Base-by-base conservation (phyloP, 2,888 invertebrate species). In the Flexamia atlantica region DNA sequence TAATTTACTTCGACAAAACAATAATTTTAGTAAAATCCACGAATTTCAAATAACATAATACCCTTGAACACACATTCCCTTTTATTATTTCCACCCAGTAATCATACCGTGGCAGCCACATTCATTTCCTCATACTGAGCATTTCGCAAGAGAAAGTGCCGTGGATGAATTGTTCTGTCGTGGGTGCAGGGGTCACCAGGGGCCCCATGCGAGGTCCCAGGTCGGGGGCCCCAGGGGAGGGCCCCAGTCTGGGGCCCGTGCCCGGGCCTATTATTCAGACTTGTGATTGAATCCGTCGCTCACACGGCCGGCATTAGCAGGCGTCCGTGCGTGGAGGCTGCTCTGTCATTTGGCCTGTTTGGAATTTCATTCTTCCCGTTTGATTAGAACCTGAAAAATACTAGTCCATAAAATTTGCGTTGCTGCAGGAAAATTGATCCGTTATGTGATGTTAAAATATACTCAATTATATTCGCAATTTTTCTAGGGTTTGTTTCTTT, bases 271-370 rank as follows among this genome's bases (percentile, higher is more conserved):
- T 46, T 46, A 46, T 46, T 46, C 57, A 14, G 57, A 17, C 5
- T 30, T 28, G 46, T 17, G 46, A 46, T 46, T 46, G 46, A 46
- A 46, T 46, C 46, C 17, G 7, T 17, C 46, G 12, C 14, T 46
- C 46, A 46, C 46, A 46, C 46, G 46, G 20, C 3, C 20, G 1
- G 23, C 57, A 20, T 57, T 57, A 57, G 57, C 57, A 23, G 25
- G 9, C 57, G 28, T 30, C 28, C 64, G 64, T 64, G 64, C 64
- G 64, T 64, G 64, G 25, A 64, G 20, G 25, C 25, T 28, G 2
- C 64, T 64, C 25, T 64, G 28, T 64, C 64, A 64, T 64, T 64
- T 64, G 64, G 20, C 12, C 64, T 28, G 23, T 53, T 46, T 5
- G 53, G 3, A 23, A 53, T 53, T 53, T 53, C 53, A 53, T 53